A percentile compares a stretch with the other conserved stretches of the same genome.
Evolutionary conservation across 2,113 vertebrate species (phyloP).

Genomic region (Macaca nemestrina): DNA sequence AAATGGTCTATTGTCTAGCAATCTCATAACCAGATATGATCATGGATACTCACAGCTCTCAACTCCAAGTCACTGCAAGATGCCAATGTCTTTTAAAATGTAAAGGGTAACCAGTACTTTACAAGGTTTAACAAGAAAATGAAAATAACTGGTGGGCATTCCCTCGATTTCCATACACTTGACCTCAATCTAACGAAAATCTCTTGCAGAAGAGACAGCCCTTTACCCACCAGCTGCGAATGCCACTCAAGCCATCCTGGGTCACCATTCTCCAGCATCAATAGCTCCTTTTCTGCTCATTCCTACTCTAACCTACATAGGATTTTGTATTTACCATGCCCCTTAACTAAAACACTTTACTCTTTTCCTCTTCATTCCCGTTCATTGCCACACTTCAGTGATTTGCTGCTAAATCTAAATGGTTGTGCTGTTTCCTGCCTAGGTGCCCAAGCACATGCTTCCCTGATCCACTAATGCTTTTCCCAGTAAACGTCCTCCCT

Average conservation of each 20-base stretch:
- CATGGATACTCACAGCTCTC: background rate
- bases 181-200: background rate
- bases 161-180: background rate
- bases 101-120: background rate
- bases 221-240: background rate
- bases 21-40: background rate
- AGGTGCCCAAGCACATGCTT: accelerated
- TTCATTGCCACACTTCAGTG: background rate
- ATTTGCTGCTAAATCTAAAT: background rate
- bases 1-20: background rate
- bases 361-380: background rate
- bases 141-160: background rate
- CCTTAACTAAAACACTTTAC: background rate
- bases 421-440: too few species aligned
- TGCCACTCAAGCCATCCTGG: background rate
- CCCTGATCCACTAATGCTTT: background rate
- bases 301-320: background rate
- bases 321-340: background rate
- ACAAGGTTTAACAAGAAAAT: background rate
- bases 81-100: background rate
- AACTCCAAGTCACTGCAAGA: background rate
- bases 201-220: background rate
- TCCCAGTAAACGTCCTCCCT: background rate
- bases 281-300: background rate
- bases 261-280: background rate